Conservation (phyloP, 1,140 invertebrate genomes). For the Dreissena polymorpha region DNA sequence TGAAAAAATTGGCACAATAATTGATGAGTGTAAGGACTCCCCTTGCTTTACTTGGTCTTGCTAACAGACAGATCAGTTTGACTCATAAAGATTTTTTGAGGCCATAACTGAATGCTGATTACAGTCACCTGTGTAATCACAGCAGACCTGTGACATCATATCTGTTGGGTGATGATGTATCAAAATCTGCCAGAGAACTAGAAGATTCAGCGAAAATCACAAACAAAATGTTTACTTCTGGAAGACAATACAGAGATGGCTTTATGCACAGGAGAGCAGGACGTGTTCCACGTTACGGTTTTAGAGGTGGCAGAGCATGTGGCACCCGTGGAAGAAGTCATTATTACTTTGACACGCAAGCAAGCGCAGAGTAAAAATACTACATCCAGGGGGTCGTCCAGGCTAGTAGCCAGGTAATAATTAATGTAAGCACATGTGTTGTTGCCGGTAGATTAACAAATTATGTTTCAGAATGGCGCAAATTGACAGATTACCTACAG, state of each 20-base stretch:
- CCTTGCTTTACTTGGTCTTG: constrained; percentile 39
- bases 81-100: constrained; percentile 33
- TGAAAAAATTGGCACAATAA: background rate
- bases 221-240: too few relatives aligned
- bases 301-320: background rate
- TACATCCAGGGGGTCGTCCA: constrained; percentile 1
- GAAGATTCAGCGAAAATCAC: constrained; percentile 48
- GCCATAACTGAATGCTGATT: too few relatives aligned
- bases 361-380: constrained; percentile 24
- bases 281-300: background rate
- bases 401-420: background rate
- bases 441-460: constrained; percentile 56
- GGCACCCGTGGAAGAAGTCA: background rate
- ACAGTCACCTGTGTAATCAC: too few relatives aligned
- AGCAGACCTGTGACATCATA: too few relatives aligned
- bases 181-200: constrained; percentile 43
- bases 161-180: constrained; percentile 53
- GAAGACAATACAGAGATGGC: background rate
- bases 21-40: constrained; percentile 32
- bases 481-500: too few relatives aligned
- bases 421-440: constrained; percentile 37
- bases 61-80: constrained; percentile 47
- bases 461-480: constrained; percentile 41
- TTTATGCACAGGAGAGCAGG: background rate
- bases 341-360: background rate